Conservation (phyloP, 2,797 vertebrate species). For the Neoniphon sammara region DNA sequence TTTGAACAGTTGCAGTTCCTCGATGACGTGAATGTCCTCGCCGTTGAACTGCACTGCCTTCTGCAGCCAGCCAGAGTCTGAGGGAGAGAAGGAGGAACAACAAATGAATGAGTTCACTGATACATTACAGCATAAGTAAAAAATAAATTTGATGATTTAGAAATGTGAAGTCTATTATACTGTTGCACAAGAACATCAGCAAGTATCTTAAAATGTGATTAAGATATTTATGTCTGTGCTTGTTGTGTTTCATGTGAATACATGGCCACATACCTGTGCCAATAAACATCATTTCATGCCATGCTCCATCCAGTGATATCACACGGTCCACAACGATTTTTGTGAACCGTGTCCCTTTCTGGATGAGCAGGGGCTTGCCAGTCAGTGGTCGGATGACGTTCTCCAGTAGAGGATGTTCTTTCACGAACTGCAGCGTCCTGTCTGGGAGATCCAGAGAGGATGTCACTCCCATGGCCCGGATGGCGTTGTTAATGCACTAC, state of each 20-base stretch:
- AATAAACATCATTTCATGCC: constrained; percentile 32
- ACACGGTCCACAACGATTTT: constrained; percentile 49
- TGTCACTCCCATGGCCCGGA: constrained; percentile 9
- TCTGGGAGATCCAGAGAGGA: constrained; percentile 8
- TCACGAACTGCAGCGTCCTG: no score
- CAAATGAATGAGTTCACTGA: no score
- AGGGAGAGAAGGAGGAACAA: no score
- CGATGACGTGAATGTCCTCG: constrained; percentile 30
- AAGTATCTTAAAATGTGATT: no score
- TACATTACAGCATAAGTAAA: no score
- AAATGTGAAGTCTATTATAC: no score
- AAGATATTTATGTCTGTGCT: no score
- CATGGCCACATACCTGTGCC: constrained; percentile 34
- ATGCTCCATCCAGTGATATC: constrained; percentile 24
- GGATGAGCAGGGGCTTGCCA: constrained; percentile 2
- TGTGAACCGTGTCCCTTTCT: constrained; percentile 3
- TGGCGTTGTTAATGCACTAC: constrained; percentile 46
- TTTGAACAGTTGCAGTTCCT: constrained; percentile 60
- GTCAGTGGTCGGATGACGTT: constrained; percentile 1
- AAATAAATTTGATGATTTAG: no score
- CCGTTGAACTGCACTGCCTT: constrained; percentile 41
- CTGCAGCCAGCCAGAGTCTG: constrained; percentile 19
- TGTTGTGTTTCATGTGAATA: no score
- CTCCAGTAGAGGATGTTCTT: constrained; percentile 23
- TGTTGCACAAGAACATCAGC: no score